phyloP scores from a whole-genome alignment of 1,140 invertebrate genomes.

The Maniola jurtina region DNA sequence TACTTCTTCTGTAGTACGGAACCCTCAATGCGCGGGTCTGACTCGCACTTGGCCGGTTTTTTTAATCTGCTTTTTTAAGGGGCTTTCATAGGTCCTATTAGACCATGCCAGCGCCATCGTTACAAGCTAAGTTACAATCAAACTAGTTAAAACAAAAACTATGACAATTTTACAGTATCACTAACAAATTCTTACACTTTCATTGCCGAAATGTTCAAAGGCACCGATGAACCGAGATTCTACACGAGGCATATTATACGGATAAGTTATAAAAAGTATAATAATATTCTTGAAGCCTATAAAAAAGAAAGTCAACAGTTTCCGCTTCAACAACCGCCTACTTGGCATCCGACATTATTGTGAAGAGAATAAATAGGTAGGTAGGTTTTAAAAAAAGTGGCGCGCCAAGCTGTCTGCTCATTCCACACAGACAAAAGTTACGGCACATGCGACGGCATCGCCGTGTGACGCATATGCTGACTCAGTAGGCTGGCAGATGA shows the following conservation, averaged over 20 bases:
- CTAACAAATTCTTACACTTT: no score
- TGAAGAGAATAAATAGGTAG: slow-evolving; percentile 42
- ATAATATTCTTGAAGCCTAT: slow-evolving; percentile 50
- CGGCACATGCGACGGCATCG: slow-evolving; percentile 33
- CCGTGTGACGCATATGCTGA: slow-evolving; percentile 41
- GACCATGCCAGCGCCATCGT: no score
- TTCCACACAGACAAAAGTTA: slow-evolving; percentile 29
- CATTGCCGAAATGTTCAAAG: no score
- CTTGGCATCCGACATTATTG: slow-evolving; percentile 54
- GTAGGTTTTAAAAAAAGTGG: slow-evolving; percentile 66
- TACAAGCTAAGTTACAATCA: no score
- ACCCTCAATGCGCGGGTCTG: no score
- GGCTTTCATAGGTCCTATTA: no score
- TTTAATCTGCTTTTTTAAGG: no score
- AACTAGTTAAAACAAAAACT: no score
- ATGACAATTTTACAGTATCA: no score
- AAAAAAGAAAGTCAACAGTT: slow-evolving; percentile 72
- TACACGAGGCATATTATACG: background rate
- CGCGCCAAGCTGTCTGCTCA: slow-evolving; percentile 73
- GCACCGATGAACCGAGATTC: no score
- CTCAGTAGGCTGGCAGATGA: slow-evolving; percentile 21
- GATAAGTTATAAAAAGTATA: background rate
- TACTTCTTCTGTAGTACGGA: no score
- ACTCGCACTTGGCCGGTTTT: no score
- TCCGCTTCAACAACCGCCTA: slow-evolving; percentile 54